Conservation (phyloP, 2,888 invertebrate species). For the Pseudococcus viburni region DNA sequence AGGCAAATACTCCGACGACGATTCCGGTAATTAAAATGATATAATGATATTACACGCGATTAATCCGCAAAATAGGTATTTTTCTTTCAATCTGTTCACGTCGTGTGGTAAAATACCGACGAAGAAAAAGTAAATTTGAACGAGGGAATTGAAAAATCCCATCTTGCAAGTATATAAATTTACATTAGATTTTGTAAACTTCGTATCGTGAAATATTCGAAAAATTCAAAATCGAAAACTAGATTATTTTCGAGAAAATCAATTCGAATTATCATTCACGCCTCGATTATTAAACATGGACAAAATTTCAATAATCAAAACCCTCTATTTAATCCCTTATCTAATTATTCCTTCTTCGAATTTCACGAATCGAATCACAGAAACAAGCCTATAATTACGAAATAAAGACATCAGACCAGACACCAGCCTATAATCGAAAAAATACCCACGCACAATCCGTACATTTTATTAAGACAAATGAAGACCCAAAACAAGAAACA, state of each 20-base stretch:
- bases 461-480: conserved; percentile 30
- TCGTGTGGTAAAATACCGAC: not conserved
- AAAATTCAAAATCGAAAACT: no score
- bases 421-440: not conserved
- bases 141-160: not conserved
- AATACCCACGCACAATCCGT: not conserved
- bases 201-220: no score
- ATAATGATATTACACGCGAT: not conserved
- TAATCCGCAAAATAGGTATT: conserved; percentile 18
- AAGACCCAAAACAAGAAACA: conserved; percentile 31
- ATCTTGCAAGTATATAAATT: not conserved
- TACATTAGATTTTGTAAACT: no score
- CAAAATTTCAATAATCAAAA: no score
- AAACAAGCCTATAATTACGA: not conserved
- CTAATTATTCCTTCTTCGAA: no score
- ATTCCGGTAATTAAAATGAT: not conserved
- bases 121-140: conserved; percentile 1
- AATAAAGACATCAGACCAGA: not conserved
- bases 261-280: no score
- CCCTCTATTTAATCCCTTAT: no score
- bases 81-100: not conserved
- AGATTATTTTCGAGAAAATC: no score
- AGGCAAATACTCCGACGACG: not conserved
- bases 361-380: no score
- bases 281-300: no score